Evolutionary conservation across 2,797 vertebrate species (phyloP).

Genomic region (Gymnothorax javanicus): DNA sequence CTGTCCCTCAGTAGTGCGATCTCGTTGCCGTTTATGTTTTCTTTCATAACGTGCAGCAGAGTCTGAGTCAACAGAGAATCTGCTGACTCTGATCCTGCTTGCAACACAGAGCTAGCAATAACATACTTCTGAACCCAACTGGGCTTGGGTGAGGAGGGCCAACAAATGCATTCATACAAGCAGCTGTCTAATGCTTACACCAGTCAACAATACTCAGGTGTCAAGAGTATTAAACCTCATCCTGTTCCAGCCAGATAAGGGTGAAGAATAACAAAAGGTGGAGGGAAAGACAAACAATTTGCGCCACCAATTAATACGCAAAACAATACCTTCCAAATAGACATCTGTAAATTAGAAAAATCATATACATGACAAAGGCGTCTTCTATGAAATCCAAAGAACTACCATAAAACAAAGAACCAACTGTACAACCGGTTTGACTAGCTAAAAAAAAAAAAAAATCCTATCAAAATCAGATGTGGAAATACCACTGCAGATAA

Average conservation of each 20-base stretch:
- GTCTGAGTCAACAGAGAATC: slow-evolving; percentile 26
- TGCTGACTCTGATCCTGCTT: background rate
- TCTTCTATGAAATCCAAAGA: background rate
- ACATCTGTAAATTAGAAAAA: background rate
- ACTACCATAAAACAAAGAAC: background rate
- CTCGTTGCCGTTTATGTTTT: slow-evolving; percentile 18
- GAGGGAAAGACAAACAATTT: background rate
- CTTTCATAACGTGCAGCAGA: background rate
- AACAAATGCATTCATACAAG: background rate
- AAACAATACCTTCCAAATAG: too few species aligned
- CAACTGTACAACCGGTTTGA: background rate
- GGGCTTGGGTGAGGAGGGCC: background rate
- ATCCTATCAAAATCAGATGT: background rate
- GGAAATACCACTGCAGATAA: background rate
- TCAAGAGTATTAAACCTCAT: background rate
- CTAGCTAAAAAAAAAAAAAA: background rate
- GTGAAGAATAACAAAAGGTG: background rate
- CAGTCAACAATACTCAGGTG: background rate
- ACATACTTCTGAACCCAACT: background rate
- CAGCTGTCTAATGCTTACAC: background rate
- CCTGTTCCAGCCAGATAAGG: background rate
- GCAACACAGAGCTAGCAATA: background rate
- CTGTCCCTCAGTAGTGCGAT: background rate
- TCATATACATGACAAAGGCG: background rate
- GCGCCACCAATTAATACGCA: too few species aligned